phyloP scores from a whole-genome alignment of 2,888 invertebrate species.

The Mythimna impura region DNA sequence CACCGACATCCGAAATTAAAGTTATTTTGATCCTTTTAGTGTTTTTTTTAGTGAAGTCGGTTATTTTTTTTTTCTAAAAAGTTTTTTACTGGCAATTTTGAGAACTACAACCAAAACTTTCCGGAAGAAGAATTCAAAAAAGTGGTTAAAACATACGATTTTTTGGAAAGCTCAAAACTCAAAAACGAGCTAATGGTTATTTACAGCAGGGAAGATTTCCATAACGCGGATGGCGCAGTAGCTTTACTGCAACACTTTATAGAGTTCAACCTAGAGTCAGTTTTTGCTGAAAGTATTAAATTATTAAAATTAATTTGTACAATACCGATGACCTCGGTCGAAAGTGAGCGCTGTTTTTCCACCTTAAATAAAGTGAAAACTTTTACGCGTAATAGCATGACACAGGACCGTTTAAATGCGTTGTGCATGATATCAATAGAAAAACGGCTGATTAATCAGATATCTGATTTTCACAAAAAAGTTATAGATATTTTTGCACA shows the following conservation, averaged over 20 bases:
- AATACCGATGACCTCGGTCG: background rate
- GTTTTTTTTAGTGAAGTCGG: no score
- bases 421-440: no score
- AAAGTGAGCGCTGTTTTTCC: background rate
- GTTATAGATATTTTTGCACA: background rate
- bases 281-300: conserved; percentile 2
- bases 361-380: background rate
- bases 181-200: no score
- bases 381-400: background rate
- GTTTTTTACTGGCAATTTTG: no score
- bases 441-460: conserved; percentile 3
- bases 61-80: no score
- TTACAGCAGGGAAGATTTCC: no score
- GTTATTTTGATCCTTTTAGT: no score
- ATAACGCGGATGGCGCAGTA: background rate
- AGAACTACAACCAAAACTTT: no score
- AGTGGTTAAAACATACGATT: no score
- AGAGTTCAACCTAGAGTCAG: background rate
- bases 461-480: conserved; percentile 9
- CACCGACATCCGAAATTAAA: no score
- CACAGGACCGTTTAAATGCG: background rate
- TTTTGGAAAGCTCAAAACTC: no score
- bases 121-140: no score
- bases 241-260: conserved; percentile 3
- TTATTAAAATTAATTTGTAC: background rate